Evolutionary conservation across 2,888 invertebrate species (phyloP), one percentile per base, ranked within the genome.

Genomic region (Eupithecia insigniata): DNA sequence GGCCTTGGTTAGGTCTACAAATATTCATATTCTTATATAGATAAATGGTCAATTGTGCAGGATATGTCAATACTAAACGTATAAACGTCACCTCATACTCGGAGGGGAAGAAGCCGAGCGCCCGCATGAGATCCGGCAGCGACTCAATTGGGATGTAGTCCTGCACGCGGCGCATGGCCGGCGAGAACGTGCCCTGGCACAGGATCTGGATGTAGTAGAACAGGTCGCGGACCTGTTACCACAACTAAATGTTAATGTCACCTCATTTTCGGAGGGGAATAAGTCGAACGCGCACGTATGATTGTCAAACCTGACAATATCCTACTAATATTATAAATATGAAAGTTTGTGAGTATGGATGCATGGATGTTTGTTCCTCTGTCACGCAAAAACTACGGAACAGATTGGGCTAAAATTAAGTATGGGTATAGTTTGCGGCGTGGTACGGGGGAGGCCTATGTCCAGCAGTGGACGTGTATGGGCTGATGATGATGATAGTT

Each of bases 131-230:
- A 87, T 96, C 97, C 0, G 97, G 96, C 64, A 97, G 89, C 81
- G 97, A 96, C 30, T 95, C 93, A 32, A 96, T 91, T 0, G 95
- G 94, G 67, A 97, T 95, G 77, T 87, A 92, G 69, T 96, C 95
- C 26, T 95, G 94, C 55, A 97, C 95, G 6, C 91, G 88, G 77
- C 96, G 90, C 75, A 94, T 94, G 4, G 95, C 93, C 67, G 95
- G 95, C 0, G 96, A 95, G 84, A 96, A 95, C 66, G 97, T 96
- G 6, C 96, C 96, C 84, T 97, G 96, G 80, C 96, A 95, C 79
- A 96, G 87, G 62, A 97, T 96, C 91, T 97, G 97, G 79, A 96
- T 96, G 85, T 97, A 97, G 87, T 96, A 97, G 89, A 97, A 97
- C 74, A 96, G 91, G 84, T 97, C 96, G 79, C 96, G 55, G 55